Evolutionary conservation across 2,113 vertebrate genomes (phyloP), one percentile per base, ranked within the genome.

Genomic region (Epinephelus cyanopodus): DNA sequence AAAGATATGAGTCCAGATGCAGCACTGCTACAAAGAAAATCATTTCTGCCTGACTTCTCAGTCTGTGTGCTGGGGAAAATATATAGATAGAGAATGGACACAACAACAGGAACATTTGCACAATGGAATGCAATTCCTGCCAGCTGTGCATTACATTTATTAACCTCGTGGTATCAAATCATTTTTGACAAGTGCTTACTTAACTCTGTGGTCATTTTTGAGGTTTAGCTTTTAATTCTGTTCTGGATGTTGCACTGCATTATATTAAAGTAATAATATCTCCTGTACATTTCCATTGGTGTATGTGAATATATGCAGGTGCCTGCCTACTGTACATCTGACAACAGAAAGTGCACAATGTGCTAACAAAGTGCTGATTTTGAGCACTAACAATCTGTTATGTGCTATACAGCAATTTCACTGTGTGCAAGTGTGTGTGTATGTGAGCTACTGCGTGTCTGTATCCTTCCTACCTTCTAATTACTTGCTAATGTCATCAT

Each of bases 401-500:
- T 37, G 33, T 62, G 45, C 58, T 68, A 17, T 10, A 12, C 39
- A 17, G 48, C 48, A 74, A 3, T 65, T 58, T 48, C 2, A 63
- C 65, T 23, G n/a, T 50, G 75, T 27, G 19, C 19, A 10, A 7
- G 50, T 25, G 52, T 61, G 54, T 56, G 48, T 15, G 33, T 60
- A 3, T 18, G 37, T 11, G 33, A 71, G 42, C n/a, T 4, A 68
- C 7, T 63, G 50, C n/a, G 23, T 68, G n/a, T 69, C 42, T 58
- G 19, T 50, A 48, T 68, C 54, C 69, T 74, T 63, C 61, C 70
- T 79, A 23, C 37, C 25, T 42, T 75, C 29, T 64, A 74, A 62
- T 77, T 69, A 56, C 27, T 67, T 86, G 69, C 53, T 74, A 25
- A 57, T 68, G 79, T 76, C 82, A 68, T 62, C 70, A 48, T 17